These are phyloP conservation scores for Dasysyrphus albostriatus DNA, from an alignment of 2,888 invertebrate genomes.

Conservation along the genomic window DNA sequence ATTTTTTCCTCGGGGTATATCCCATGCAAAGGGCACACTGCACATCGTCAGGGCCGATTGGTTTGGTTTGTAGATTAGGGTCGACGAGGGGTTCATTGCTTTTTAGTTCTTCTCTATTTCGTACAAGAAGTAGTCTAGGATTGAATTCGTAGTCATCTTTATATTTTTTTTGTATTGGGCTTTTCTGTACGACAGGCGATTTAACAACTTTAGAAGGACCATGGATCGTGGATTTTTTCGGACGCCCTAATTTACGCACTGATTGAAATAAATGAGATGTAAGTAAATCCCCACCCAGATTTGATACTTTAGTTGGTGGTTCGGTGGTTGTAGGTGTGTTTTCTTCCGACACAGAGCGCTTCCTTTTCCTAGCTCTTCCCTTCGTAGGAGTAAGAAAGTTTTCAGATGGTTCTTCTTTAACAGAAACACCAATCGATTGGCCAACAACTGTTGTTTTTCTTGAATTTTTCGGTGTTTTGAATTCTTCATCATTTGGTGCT, in stretches of 20 bases:
- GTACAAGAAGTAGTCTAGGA: constrained; percentile 79
- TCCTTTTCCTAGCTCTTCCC: constrained; percentile 10
- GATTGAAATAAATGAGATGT: neutral
- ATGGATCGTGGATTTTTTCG: neutral
- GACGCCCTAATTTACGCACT: neutral
- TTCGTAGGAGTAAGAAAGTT: neutral
- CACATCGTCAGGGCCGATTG: constrained; percentile 49
- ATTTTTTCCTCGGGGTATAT: constrained; percentile 73
- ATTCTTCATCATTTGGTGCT: neutral
- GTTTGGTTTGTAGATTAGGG: constrained; percentile 24
- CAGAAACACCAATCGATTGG: neutral
- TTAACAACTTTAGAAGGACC: neutral
- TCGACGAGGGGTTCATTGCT: constrained; percentile 77
- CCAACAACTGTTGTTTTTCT: neutral
- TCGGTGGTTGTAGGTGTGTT: neutral
- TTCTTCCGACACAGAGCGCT: neutral
- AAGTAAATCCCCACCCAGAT: neutral
- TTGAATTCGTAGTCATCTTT: constrained; percentile 77
- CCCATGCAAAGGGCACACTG: constrained; percentile 81
- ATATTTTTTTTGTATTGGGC: constrained; percentile 34
- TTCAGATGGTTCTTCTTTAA: neutral
- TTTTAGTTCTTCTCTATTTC: constrained; percentile 79
- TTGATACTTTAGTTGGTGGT: constrained; percentile 29
- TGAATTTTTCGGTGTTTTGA: neutral
- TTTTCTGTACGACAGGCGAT: neutral